Conservation (phyloP, 2,113 vertebrate genomes). For the Lampris incognitus region DNA sequence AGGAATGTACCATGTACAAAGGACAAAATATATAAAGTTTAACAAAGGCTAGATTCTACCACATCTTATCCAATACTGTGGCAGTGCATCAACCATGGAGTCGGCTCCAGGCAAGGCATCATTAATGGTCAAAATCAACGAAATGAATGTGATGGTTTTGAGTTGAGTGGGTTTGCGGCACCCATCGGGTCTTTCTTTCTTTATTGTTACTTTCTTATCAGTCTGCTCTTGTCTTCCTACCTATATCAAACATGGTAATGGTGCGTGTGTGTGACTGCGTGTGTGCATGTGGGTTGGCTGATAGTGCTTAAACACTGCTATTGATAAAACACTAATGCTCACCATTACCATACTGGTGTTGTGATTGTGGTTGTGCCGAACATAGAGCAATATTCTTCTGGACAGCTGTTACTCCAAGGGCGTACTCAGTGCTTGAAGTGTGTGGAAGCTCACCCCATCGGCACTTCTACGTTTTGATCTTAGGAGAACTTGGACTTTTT, state of each 20-base stretch:
- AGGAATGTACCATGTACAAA: constrained; percentile 9
- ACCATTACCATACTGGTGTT: constrained; percentile 29
- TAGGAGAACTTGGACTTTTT: no score
- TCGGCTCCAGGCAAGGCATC: constrained; percentile 11
- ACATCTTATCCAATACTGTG: background rate
- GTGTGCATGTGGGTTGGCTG: constrained; percentile 24
- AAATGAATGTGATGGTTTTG: constrained; percentile 10
- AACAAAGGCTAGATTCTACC: constrained; percentile 6
- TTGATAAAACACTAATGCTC: constrained; percentile 42
- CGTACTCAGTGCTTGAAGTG: constrained; percentile 19
- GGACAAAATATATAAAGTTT: background rate
- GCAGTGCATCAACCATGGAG: background rate
- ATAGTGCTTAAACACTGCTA: constrained; percentile 40
- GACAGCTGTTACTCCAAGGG: constrained; percentile 25
- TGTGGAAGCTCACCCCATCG: no score
- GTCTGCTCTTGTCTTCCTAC: constrained; percentile 58
- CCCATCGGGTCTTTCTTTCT: constrained; percentile 31
- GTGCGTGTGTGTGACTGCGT: constrained; percentile 26
- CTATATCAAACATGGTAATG: constrained; percentile 47
- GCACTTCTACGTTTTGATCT: no score
- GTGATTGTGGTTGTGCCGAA: constrained; percentile 8
- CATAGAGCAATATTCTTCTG: constrained; percentile 7
- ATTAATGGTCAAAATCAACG: background rate
- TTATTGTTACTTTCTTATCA: constrained; percentile 30
- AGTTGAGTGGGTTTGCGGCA: constrained; percentile 24